Evolutionary conservation across 2,797 vertebrate species (phyloP).

Genomic region (Dermochelys coriacea): DNA sequence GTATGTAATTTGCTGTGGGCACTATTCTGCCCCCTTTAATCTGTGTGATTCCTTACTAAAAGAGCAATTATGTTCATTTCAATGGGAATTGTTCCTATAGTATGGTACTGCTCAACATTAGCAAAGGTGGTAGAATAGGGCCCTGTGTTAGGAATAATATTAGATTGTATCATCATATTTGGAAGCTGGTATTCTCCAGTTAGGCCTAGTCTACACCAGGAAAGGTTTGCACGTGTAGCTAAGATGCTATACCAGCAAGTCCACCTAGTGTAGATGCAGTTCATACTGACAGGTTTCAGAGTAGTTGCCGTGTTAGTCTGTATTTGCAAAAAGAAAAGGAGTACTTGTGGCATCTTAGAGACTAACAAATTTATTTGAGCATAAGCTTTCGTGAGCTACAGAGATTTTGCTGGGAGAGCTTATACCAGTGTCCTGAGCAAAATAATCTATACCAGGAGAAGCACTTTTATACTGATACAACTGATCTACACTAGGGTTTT

Average conservation of each 20-base stretch:
- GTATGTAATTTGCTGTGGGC: background rate
- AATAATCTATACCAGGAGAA: background rate
- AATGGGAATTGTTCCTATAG: background rate
- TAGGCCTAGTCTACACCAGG: background rate
- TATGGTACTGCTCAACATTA: background rate
- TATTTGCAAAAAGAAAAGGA: too few relatives aligned
- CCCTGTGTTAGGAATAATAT: background rate
- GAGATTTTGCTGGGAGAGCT: background rate
- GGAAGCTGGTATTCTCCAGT: background rate
- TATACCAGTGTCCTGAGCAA: background rate
- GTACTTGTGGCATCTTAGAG: too few relatives aligned
- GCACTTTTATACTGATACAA: background rate
- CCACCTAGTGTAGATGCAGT: background rate
- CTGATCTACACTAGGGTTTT: background rate
- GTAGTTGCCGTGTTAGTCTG: too few relatives aligned
- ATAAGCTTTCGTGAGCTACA: too few relatives aligned
- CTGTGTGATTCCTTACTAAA: background rate
- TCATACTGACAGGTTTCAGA: background rate
- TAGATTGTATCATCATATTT: background rate
- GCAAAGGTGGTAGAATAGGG: background rate
- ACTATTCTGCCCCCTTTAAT: background rate
- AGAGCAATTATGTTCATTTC: background rate
- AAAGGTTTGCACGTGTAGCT: too few relatives aligned
- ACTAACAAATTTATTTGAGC: too few relatives aligned
- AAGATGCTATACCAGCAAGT: background rate